Evolutionary conservation across 2,113 vertebrate genomes (phyloP).

Genomic region (Hystrix brachyura): DNA sequence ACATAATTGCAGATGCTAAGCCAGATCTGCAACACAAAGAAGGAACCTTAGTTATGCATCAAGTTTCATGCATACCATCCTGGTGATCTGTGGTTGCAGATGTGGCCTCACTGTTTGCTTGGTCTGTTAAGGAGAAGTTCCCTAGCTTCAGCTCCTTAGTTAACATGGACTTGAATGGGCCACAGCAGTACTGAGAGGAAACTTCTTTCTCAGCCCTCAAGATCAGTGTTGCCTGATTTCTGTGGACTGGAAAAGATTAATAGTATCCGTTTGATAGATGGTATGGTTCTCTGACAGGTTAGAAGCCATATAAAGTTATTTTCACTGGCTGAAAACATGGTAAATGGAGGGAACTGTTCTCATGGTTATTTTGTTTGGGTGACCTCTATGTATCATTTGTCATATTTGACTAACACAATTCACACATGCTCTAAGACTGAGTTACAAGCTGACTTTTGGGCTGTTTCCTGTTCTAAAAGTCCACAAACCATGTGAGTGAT

Average conservation of each 20-base stretch:
- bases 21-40: neutral
- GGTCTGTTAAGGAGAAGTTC: neutral
- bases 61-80: neutral
- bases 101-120: neutral
- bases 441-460: neutral
- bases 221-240: neutral
- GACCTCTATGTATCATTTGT: constrained; percentile 3
- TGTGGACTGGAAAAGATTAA: neutral
- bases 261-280: neutral
- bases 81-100: neutral
- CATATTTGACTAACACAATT: neutral
- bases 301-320: neutral
- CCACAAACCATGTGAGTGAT: neutral
- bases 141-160: neutral
- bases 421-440: neutral
- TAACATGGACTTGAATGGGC: neutral
- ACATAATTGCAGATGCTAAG: neutral
- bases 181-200: neutral
- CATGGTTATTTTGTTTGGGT: neutral
- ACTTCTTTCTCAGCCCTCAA: neutral
- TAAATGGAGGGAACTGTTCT: neutral
- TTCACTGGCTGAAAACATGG: neutral
- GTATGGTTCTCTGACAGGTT: neutral
- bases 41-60: neutral
- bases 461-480: neutral